A percentile compares a stretch with the other conserved stretches of the same genome.
phyloP scores from a whole-genome alignment of 2,797 vertebrate genomes.

The Sebastes itinus region DNA sequence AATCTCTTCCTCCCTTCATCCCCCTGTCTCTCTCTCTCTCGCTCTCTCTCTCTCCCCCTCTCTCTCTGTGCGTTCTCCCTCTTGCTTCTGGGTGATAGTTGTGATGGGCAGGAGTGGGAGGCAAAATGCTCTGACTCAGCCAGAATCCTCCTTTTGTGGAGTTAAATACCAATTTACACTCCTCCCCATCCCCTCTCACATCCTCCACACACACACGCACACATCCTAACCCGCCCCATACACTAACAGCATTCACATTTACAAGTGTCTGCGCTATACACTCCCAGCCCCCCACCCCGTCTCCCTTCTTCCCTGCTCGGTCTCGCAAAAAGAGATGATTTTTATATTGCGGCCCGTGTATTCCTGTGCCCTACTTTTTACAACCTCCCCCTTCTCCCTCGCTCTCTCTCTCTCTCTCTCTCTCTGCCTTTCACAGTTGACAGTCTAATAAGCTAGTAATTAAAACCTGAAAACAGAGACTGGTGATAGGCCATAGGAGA shows the following conservation, averaged over 20 bases:
- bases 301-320: neutral
- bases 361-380: conserved; percentile 64
- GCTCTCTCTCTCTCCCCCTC: neutral
- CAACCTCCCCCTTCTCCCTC: neutral
- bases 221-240: neutral
- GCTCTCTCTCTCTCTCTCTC: conserved; percentile 6
- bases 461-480: conserved; percentile 67
- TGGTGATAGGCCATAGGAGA: conserved; percentile 40
- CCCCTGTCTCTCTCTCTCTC: neutral
- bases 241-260: conserved; percentile 28
- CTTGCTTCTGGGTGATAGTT: conserved; percentile 56
- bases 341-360: conserved; percentile 28
- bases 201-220: conserved; percentile 18
- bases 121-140: conserved; percentile 70
- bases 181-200: conserved; percentile 10
- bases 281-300: too few species aligned
- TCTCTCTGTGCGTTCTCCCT: conserved; percentile 12
- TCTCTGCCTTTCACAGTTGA: conserved; percentile 25
- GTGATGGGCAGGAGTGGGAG: conserved; percentile 71
- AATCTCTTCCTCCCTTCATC: conserved; percentile 32
- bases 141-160: conserved; percentile 65
- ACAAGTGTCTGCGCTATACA: conserved; percentile 23
- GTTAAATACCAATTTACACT: conserved; percentile 69
- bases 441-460: conserved; percentile 74
- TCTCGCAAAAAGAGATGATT: conserved; percentile 34